A percentile compares a stretch with the other conserved stretches of the same genome.
These are phyloP conservation scores for Diglossa brunneiventris DNA, from an alignment of 2,113 vertebrate genomes.

Conservation along the genomic window DNA sequence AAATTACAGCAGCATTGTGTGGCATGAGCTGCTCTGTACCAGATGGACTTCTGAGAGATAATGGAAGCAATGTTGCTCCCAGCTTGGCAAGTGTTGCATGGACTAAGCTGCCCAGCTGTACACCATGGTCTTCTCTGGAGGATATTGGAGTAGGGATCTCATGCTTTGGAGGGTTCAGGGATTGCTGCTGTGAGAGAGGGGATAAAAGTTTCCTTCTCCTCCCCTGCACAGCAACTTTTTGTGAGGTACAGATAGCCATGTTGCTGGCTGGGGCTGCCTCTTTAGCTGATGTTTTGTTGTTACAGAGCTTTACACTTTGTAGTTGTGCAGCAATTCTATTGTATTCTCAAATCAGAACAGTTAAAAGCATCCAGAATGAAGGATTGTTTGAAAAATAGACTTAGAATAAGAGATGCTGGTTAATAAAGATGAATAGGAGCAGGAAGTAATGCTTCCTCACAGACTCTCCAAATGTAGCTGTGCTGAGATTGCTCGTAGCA, in stretches of 20 bases:
- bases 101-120: slow-evolving; percentile 5
- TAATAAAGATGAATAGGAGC: background rate
- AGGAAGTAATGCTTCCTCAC: background rate
- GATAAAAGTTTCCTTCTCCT: background rate
- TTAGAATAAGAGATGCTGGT: background rate
- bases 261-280: background rate
- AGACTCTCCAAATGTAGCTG: background rate
- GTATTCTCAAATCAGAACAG: background rate
- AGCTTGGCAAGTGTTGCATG: background rate
- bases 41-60: slow-evolving; percentile 24
- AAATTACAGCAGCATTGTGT: background rate
- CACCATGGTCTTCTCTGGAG: background rate
- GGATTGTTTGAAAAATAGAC: background rate
- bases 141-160: background rate
- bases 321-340: background rate
- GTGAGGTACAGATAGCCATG: accelerated
- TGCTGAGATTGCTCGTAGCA: background rate
- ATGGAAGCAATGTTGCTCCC: slow-evolving; percentile 6
- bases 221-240: background rate
- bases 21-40: background rate
- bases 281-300: background rate
- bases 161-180: background rate
- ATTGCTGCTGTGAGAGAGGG: background rate
- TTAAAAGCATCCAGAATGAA: background rate
- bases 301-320: background rate